Evolutionary conservation across 2,888 invertebrate species (phyloP), one percentile per base, ranked within the genome.

Genomic region (Brachynemurus nebulosus): DNA sequence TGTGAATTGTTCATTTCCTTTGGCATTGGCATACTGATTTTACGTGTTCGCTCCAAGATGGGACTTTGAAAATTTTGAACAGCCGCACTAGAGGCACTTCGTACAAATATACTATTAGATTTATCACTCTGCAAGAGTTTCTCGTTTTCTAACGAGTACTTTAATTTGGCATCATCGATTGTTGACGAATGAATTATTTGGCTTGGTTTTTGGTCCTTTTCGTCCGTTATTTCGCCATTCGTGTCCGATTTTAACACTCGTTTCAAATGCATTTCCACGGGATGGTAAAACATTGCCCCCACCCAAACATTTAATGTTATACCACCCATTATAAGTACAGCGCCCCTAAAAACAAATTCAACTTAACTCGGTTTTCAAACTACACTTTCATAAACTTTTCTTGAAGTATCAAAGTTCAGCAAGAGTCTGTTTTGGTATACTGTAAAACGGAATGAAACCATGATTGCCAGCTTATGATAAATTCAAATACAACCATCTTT

Each of bases 251-350:
- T 63, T 4, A 66, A 74, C 45, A 76, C 76, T 55, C 74, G 71
- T 50, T 82, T 75, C 78, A 86, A 74, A 57, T 89, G 88, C 51
- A 78, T 76, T 50, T 83, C 81, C 0, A 88, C 88, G 0, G 88
- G 88, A 49, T 88, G 83, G 63, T 88, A 89, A 39, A 89, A 76
- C 11, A 88, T 60, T 3, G 88, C 86, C 0, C 86, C 84, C 8
- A 86, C 84, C 75, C 85, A 84, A 1, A 85, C 84, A 61, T 90
- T 86, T 39, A 89, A 63, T 54, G 86, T 84, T 12, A 88, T 67
- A 9, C 80, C 89, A 18, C 88, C 88, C 68, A 89, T 76, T 44
- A 89, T 75, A 19, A 89, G 65, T 4, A 86, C 80, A 3, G 88
- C 79, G 11, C 85, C 88, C 57, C 86, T 83, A 69, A 20, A 53